These are phyloP conservation scores for rabbit (Oryctolagus cuniculus) DNA, from an alignment of 2,113 vertebrate species.

Conservation along the genomic window DNA sequence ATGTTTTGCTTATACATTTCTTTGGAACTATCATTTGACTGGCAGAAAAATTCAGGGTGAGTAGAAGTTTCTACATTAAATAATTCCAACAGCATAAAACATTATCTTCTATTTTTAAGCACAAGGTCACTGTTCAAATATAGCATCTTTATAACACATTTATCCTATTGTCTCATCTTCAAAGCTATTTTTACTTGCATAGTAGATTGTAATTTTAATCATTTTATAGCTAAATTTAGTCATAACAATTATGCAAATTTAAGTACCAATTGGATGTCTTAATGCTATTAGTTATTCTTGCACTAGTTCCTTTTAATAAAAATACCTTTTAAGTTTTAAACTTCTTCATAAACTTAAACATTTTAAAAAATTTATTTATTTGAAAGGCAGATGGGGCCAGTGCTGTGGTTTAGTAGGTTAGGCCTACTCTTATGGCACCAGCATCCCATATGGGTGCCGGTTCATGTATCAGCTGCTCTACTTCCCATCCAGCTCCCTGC, in stretches of 20 bases:
- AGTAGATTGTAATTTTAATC: constrained; percentile 8
- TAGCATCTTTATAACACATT: neutral
- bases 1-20: neutral
- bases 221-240: constrained; percentile 23
- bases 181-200: neutral
- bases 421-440: too few relatives aligned
- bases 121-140: neutral
- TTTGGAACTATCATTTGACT: neutral
- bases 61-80: neutral
- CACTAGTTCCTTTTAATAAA: neutral
- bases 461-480: too few relatives aligned
- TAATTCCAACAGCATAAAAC: constrained; percentile 15
- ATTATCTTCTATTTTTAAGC: neutral
- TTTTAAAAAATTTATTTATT: too few relatives aligned
- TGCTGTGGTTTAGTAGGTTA: too few relatives aligned
- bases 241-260: constrained; percentile 20
- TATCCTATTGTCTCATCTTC: neutral
- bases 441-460: too few relatives aligned
- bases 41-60: neutral
- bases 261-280: neutral
- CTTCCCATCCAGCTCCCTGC: too few relatives aligned
- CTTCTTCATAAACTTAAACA: neutral
- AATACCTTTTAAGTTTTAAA: constrained; percentile 9
- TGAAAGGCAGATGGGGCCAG: too few relatives aligned
- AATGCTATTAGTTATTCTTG: neutral